Conservation (phyloP, 2,797 vertebrate species). For the Hyperoplus lanceolatus region DNA sequence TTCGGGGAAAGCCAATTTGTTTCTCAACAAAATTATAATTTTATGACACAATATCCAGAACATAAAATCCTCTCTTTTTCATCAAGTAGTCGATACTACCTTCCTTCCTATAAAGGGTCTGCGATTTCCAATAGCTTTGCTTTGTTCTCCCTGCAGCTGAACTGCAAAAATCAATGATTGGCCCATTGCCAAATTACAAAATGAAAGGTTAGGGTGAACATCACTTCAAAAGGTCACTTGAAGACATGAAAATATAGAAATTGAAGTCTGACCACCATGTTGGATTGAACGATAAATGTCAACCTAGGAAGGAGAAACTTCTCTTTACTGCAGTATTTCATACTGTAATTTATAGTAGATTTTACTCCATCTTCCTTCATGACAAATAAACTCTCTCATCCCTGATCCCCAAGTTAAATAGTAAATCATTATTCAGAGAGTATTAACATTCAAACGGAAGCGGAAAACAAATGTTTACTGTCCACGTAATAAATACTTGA, state of each 20-base stretch:
- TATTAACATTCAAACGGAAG: conserved; percentile 50
- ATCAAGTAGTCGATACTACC: not conserved
- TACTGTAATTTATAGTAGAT: too few species aligned
- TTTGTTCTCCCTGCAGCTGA: not conserved
- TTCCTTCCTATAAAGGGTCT: not conserved
- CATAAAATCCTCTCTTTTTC: conserved; percentile 3
- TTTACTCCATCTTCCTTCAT: conserved; percentile 1
- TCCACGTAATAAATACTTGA: conserved; percentile 71
- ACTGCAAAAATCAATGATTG: not conserved
- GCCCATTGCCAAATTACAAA: not conserved
- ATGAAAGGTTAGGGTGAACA: too few species aligned
- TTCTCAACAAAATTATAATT: conserved; percentile 5
- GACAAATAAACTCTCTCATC: conserved; percentile 46
- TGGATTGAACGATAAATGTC: conserved; percentile 15
- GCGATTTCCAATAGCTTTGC: not conserved
- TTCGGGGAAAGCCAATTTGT: not conserved
- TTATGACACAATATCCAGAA: not conserved
- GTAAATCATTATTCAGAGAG: conserved; percentile 51
- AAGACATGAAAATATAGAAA: conserved; percentile 28
- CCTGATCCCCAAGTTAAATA: conserved; percentile 39
- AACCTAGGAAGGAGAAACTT: conserved; percentile 13
- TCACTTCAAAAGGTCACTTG: not conserved
- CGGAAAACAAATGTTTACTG: conserved; percentile 32
- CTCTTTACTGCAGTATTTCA: conserved; percentile 27
- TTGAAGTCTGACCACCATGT: conserved; percentile 7